Evolutionary conservation across 2,797 vertebrate species (phyloP).

Genomic region (Peromyscus attwateri): DNA sequence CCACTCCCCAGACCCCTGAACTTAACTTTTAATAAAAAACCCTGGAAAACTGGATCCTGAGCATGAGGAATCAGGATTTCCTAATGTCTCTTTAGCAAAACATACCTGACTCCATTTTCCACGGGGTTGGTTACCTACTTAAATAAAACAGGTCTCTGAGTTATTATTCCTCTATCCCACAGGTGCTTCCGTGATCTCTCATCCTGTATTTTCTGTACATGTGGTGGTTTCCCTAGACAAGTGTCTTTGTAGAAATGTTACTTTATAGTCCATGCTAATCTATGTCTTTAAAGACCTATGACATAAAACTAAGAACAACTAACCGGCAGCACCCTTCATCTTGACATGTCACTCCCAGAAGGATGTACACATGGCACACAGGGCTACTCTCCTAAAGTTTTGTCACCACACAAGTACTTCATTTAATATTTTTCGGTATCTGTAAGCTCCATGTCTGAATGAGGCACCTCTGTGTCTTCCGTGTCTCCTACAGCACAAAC

Average conservation of each 20-base stretch:
- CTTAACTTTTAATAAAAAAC: background rate
- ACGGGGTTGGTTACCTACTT: background rate
- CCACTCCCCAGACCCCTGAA: background rate
- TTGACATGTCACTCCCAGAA: background rate
- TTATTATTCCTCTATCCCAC: background rate
- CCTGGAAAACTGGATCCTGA: background rate
- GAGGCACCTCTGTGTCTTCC: background rate
- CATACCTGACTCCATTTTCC: background rate
- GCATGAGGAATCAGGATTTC: background rate
- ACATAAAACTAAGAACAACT: conserved; percentile 9
- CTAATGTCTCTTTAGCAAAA: background rate
- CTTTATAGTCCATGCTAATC: background rate
- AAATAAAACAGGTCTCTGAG: background rate
- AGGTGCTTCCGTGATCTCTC: background rate
- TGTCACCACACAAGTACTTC: no score
- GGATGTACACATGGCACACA: no score
- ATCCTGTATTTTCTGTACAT: background rate
- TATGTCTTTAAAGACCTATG: background rate
- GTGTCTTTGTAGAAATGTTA: background rate
- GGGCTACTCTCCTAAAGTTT: background rate
- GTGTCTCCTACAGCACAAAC: background rate
- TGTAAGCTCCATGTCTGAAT: background rate
- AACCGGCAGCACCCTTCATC: background rate
- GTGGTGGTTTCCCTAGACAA: background rate
- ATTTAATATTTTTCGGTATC: background rate